A percentile compares a stretch with the other conserved stretches of the same genome.
Conservation (phyloP, 2,113 vertebrate genomes). For the Pholis gunnellus region DNA sequence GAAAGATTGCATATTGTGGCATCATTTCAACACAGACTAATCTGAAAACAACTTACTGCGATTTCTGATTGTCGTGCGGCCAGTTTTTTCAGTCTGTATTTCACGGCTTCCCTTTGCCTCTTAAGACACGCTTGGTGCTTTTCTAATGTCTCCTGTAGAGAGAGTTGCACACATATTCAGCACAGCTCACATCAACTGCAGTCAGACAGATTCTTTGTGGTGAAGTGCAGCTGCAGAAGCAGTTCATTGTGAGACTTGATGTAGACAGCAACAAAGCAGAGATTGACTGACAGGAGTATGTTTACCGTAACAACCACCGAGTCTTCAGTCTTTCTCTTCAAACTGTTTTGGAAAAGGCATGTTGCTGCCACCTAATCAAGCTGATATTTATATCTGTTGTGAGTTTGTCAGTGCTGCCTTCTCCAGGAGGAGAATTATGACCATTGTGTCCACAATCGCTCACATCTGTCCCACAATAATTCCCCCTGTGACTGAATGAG, state of each 20-base stretch:
- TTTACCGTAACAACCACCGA: background rate
- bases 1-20: background rate
- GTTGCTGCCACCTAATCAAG: background rate
- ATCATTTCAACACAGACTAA: background rate
- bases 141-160: constrained; percentile 74
- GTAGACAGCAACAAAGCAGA: background rate
- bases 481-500: constrained; percentile 4
- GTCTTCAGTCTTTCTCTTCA: background rate
- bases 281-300: background rate
- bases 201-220: background rate
- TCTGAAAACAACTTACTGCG: constrained; percentile 72
- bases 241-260: constrained; percentile 16
- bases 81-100: constrained; percentile 81
- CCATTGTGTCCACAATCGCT: background rate
- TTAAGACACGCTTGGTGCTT: constrained; percentile 74
- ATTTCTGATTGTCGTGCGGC: constrained; percentile 79
- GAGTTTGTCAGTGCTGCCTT: background rate
- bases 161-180: constrained; percentile 52
- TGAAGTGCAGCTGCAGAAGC: constrained; percentile 26
- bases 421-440: background rate
- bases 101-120: constrained; percentile 78
- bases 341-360: background rate
- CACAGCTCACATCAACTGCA: background rate
- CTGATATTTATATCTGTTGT: background rate
- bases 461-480: background rate